Conservation (phyloP, 2,113 vertebrate species). For the Terrapene triunguis region DNA sequence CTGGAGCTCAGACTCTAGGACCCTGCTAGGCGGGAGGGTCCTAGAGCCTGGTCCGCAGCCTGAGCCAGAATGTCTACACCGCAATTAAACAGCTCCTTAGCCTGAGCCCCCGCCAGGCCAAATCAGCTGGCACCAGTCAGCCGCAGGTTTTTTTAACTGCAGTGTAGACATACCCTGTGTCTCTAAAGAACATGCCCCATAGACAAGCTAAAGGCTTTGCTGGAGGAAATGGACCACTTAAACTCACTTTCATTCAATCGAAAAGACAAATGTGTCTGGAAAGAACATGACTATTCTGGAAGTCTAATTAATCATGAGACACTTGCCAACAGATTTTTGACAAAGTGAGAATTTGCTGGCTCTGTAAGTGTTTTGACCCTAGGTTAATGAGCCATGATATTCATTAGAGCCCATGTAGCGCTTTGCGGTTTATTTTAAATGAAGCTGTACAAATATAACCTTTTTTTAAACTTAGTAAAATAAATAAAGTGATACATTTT, state of each 20-base stretch:
- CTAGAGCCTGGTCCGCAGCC: not conserved
- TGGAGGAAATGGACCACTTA: not conserved
- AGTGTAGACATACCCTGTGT: not conserved
- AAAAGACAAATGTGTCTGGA: not conserved
- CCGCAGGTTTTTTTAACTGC: not conserved
- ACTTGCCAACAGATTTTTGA: constrained; percentile 48
- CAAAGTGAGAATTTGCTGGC: constrained; percentile 46
- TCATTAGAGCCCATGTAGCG: not conserved
- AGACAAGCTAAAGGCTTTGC: not conserved
- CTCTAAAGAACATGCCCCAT: not conserved
- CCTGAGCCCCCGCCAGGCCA: not conserved
- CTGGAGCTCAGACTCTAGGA: too few species aligned
- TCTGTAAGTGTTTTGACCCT: constrained; percentile 9
- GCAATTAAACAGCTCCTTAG: not conserved
- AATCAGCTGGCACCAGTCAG: not conserved
- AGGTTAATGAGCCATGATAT: constrained; percentile 49
- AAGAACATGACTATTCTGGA: not conserved
- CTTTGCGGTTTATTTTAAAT: constrained; percentile 40
- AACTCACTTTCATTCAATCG: constrained; percentile 6
- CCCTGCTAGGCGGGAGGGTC: not conserved
- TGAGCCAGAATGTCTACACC: not conserved
- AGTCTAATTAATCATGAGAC: constrained; percentile 20
- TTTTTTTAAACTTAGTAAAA: constrained; percentile 3
- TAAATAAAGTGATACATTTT: constrained; percentile 31
- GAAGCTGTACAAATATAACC: constrained; percentile 17